phyloP scores from a whole-genome alignment of 1,140 invertebrate species.

The Cherax destructor region DNA sequence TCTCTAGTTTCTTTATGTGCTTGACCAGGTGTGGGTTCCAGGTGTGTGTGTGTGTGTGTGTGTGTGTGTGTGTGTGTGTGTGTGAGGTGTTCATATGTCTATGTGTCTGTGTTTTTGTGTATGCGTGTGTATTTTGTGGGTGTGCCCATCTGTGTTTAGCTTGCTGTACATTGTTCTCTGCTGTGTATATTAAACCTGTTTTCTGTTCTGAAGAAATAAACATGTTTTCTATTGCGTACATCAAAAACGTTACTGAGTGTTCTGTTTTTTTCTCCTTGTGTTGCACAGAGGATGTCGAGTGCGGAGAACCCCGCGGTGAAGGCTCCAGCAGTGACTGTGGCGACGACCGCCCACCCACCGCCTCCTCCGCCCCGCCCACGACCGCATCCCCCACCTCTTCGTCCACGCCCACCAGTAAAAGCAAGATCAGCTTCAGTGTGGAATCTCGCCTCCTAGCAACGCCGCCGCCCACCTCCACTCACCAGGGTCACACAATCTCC shows the following conservation, averaged over 20 bases:
- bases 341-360: slow-evolving; percentile 57
- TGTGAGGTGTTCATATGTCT: too few relatives aligned
- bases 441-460: slow-evolving; percentile 66
- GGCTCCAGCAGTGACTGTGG: slow-evolving; percentile 59
- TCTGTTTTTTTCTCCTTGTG: neutral
- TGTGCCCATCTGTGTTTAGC: too few relatives aligned
- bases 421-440: slow-evolving; percentile 71
- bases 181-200: neutral
- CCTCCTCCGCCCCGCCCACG: slow-evolving; percentile 43
- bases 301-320: slow-evolving; percentile 53
- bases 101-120: too few relatives aligned
- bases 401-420: slow-evolving; percentile 63
- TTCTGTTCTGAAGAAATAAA: neutral
- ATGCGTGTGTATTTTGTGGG: too few relatives aligned
- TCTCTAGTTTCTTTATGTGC: too few relatives aligned
- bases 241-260: too few relatives aligned
- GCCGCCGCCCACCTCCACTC: slow-evolving; percentile 54
- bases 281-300: slow-evolving; percentile 48
- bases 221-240: too few relatives aligned
- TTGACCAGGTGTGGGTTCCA: too few relatives aligned
- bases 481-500: slow-evolving; percentile 19
- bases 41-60: too few relatives aligned
- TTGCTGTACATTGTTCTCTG: too few relatives aligned
- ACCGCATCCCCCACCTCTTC: slow-evolving; percentile 63
- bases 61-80: neutral